Conservation (phyloP, 2,797 vertebrate species). For the Spatula clypeata region DNA sequence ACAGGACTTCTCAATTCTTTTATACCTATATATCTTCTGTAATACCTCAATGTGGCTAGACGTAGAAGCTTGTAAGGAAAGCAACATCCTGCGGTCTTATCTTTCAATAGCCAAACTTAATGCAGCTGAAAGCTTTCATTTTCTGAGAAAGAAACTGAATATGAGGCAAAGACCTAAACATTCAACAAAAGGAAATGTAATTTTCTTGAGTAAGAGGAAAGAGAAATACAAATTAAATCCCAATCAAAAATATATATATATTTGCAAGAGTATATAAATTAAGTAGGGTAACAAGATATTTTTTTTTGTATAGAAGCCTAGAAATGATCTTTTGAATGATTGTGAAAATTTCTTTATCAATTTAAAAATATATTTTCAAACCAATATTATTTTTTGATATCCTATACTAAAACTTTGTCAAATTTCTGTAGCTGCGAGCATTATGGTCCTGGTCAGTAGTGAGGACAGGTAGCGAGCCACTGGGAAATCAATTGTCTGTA, state of each 20-base stretch:
- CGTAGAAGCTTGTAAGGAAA: background rate
- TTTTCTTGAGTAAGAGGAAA: background rate
- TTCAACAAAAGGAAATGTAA: background rate
- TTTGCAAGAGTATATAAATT: background rate
- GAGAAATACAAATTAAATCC: background rate
- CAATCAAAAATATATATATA: background rate
- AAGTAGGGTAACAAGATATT: background rate
- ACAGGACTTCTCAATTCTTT: background rate
- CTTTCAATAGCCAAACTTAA: background rate
- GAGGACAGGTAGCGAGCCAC: background rate
- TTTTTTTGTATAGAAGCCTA: background rate
- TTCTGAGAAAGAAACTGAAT: background rate
- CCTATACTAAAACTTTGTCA: background rate
- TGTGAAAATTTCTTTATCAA: background rate
- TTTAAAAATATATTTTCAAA: background rate
- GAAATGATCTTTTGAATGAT: background rate
- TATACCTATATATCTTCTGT: background rate
- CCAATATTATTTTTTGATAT: background rate
- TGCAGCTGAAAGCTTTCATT: background rate
- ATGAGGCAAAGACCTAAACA: background rate
- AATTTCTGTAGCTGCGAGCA: background rate
- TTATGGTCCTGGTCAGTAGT: background rate
- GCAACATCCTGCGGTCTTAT: background rate
- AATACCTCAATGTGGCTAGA: background rate
- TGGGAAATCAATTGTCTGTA: background rate